Conservation (phyloP, 2,888 invertebrate species). For the Melieria picta region DNA sequence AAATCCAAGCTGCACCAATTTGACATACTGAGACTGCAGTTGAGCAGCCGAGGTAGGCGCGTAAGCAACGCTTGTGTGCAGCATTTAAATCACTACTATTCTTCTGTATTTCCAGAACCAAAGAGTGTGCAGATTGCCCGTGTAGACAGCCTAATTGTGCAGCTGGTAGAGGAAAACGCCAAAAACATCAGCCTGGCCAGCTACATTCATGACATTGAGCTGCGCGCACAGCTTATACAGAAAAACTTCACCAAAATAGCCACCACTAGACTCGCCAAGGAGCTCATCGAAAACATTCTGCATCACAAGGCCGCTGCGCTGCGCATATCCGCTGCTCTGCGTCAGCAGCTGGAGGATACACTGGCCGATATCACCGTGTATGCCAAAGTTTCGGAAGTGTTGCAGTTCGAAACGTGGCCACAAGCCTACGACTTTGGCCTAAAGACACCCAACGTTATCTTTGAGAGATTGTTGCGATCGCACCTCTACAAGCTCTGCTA, state of each 20-base stretch:
- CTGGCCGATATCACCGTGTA: slow-evolving; percentile 73
- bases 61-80: not conserved
- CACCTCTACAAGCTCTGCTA: slow-evolving; percentile 70
- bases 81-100: not conserved
- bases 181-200: slow-evolving; percentile 53
- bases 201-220: slow-evolving; percentile 54
- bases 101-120: slow-evolving; percentile 28
- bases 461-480: slow-evolving; percentile 56
- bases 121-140: slow-evolving; percentile 37
- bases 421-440: slow-evolving; percentile 67
- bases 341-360: slow-evolving; percentile 68
- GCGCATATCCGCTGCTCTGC: slow-evolving; percentile 55
- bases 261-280: slow-evolving; percentile 58
- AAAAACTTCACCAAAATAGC: slow-evolving; percentile 60
- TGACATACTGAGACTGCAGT: slow-evolving; percentile 48
- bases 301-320: slow-evolving; percentile 66
- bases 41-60: slow-evolving; percentile 48
- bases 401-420: slow-evolving; percentile 72
- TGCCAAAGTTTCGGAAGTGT: slow-evolving; percentile 71
- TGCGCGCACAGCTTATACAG: slow-evolving; percentile 54
- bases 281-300: slow-evolving; percentile 66
- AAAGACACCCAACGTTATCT: slow-evolving; percentile 59
- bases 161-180: slow-evolving; percentile 53
- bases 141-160: slow-evolving; percentile 52
- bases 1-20: slow-evolving; percentile 45